Conservation (phyloP, 2,888 invertebrate species). For the Flabesymbios commensalis region DNA sequence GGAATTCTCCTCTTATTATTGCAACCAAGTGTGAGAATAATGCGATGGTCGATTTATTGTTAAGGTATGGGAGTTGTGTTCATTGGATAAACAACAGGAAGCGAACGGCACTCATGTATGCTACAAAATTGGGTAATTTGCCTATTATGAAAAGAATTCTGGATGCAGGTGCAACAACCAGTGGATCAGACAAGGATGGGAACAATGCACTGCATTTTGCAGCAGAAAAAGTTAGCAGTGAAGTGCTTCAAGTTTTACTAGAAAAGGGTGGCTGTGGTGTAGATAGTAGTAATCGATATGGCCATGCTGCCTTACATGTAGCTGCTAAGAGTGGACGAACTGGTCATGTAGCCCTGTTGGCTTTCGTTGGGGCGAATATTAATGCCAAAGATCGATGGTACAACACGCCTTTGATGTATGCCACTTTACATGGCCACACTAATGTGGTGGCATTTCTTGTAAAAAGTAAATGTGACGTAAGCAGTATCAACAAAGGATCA, state of each 20-base stretch:
- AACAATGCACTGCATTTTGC: constrained; percentile 16
- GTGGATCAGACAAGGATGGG: constrained; percentile 10
- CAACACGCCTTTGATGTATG: constrained; percentile 22
- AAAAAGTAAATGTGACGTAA: constrained; percentile 8
- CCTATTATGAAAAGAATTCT: neutral
- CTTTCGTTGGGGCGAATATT: constrained; percentile 11
- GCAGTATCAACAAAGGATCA: constrained; percentile 10
- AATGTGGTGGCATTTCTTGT: constrained; percentile 14
- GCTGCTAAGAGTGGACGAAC: constrained; percentile 9
- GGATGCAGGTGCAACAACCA: neutral
- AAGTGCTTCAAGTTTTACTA: constrained; percentile 10
- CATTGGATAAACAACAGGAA: constrained; percentile 13
- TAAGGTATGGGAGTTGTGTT: constrained; percentile 1
- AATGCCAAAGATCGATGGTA: constrained; percentile 16
- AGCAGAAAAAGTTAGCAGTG: constrained; percentile 1
- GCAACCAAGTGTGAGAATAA: constrained; percentile 6
- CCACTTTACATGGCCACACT: constrained; percentile 16
- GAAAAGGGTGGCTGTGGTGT: neutral
- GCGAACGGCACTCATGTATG: constrained; percentile 16
- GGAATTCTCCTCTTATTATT: constrained; percentile 10
- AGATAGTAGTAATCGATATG: constrained; percentile 10
- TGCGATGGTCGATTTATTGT: constrained; percentile 10
- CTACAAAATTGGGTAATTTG: neutral
- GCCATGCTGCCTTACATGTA: constrained; percentile 16
- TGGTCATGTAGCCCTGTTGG: constrained; percentile 8